Base-by-base conservation (phyloP, 2,797 vertebrate species). In the Hylomyscus alleni region DNA sequence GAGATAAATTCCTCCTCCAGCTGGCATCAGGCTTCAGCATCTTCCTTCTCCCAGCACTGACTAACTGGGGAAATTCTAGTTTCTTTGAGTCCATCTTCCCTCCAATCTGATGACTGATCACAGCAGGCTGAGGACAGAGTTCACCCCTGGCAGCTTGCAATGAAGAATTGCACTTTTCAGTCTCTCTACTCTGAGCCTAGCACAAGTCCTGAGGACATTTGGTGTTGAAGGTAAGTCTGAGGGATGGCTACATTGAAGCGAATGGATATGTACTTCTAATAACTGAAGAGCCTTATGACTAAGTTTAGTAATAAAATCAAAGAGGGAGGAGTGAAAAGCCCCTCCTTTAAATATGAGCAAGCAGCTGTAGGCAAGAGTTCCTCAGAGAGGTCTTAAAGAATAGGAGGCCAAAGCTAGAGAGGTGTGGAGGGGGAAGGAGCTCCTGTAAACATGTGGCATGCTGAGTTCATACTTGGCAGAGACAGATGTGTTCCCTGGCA, bases 401-500 rank as follows among this genome's bases (percentile, higher is more conserved):
- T 1, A 76, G 50, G 65, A 81, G 17, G 69, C 47, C 80, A 24
- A 72, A 80, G 58, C 72, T 40, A 19, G 37, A 15, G 17, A 88
- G 75, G 62, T 47, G 52, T 1, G 34, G 24, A 44, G 37, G 6
- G 10, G 54, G 54, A 20, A 15, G 26, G 87, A 72, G 40, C 52
- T 87, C 89, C 82, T 93, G 37, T 65, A 80, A 90, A 73, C 56
- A 88, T 6, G 47, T 87, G 60, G 65, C 3, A 11, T 7, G 1
- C 76, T 85, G 73, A 95, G 73, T 72, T 86, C 69, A 37, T 60
- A 58, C 60, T 97, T 95, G 95, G 87, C 69, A 69, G 56, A 47
- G n/a, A 34, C 4, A 34, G 75, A 77, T 84, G 87, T 47, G 82
- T 91, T 95, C 96, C 91, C 87, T 96, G 87, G 60, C 91, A 95